phyloP scores from a whole-genome alignment of 2,888 invertebrate genomes.

The Carterocephalus palaemon region DNA sequence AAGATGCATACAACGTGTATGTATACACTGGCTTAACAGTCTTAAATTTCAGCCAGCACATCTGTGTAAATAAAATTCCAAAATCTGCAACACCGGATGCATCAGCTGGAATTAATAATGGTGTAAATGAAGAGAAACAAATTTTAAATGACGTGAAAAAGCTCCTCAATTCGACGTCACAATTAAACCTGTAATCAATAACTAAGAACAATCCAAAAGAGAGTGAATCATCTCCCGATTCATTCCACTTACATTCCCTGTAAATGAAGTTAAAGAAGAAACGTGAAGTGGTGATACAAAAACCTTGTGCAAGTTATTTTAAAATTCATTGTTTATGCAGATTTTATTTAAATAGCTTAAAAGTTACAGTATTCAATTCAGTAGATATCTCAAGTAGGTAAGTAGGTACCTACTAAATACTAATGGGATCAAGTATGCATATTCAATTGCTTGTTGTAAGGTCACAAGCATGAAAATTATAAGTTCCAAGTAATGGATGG shows the following conservation, averaged over 20 bases:
- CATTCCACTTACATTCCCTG: conserved; percentile 77
- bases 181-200: conserved; percentile 66
- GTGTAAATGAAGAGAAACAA: conserved; percentile 53
- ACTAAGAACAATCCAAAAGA: conserved; percentile 55
- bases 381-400: too few species aligned
- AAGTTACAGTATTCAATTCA: conserved; percentile 42
- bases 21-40: conserved; percentile 19
- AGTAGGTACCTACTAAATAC: too few species aligned
- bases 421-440: too few species aligned
- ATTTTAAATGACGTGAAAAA: conserved; percentile 70
- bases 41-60: conserved; percentile 16
- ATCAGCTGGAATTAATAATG: conserved; percentile 70
- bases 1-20: conserved; percentile 2
- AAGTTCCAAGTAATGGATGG: too few species aligned
- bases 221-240: conserved; percentile 64
- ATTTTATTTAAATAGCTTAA: conserved; percentile 62
- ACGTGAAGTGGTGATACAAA: conserved; percentile 73
- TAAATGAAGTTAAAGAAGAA: conserved; percentile 63
- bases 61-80: conserved; percentile 52
- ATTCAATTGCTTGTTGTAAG: too few species aligned
- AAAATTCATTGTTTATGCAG: conserved; percentile 64
- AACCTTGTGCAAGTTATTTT: conserved; percentile 66
- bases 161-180: conserved; percentile 72
- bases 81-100: conserved; percentile 73
- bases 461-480: too few species aligned